Evolutionary conservation across 2,888 invertebrate species (phyloP).

Genomic region (Corbicula japonica): DNA sequence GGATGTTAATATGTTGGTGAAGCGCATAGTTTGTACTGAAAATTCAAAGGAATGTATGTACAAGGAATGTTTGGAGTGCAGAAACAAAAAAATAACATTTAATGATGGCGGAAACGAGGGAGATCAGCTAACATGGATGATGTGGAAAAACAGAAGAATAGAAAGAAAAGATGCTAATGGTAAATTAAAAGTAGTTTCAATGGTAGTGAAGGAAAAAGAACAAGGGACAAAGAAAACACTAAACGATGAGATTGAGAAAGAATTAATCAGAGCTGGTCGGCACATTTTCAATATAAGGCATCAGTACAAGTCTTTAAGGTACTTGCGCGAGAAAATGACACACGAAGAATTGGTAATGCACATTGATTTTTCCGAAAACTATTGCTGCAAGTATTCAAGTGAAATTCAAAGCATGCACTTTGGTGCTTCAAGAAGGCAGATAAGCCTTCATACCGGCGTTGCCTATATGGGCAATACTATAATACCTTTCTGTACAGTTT

Average conservation of each 20-base stretch:
- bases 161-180: too few species aligned
- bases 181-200: background rate
- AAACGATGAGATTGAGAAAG: conserved; percentile 21
- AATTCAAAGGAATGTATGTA: too few species aligned
- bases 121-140: too few species aligned
- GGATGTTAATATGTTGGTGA: too few species aligned
- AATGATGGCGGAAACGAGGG: too few species aligned
- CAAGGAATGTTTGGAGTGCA: too few species aligned
- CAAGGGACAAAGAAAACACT: conserved; percentile 26
- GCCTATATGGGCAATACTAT: background rate
- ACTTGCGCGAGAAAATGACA: conserved; percentile 61
- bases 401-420: conserved; percentile 85
- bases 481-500: conserved; percentile 11
- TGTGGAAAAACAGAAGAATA: too few species aligned
- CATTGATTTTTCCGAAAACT: conserved; percentile 85
- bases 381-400: conserved; percentile 77
- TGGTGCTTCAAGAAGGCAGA: conserved; percentile 74
- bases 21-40: too few species aligned
- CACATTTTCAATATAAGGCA: conserved; percentile 61
- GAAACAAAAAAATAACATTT: too few species aligned
- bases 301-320: conserved; percentile 51
- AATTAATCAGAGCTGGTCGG: conserved; percentile 31
- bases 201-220: conserved; percentile 30
- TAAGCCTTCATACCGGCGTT: conserved; percentile 8
- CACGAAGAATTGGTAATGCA: conserved; percentile 71